Percentiles rank a stretch among this genome's conserved stretches.
Conservation (phyloP, 2,888 invertebrate genomes). For the Amaurobius ferox region DNA sequence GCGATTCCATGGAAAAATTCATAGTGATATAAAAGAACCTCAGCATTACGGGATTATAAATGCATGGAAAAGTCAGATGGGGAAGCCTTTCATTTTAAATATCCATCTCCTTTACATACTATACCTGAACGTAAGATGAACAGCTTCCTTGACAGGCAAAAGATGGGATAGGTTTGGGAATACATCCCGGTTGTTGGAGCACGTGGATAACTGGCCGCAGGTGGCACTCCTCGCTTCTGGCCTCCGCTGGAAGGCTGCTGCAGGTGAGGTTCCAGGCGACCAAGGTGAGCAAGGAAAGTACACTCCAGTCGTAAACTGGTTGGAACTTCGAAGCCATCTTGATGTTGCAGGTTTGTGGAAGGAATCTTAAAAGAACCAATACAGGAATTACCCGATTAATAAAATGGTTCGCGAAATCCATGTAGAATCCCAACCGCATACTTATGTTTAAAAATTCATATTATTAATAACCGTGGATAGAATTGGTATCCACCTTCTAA, state of each 20-base stretch:
- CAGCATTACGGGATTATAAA: too few species aligned
- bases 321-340: neutral
- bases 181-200: constrained; percentile 92
- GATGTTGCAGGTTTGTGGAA: neutral
- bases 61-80: too few species aligned
- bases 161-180: constrained; percentile 94
- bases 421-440: too few species aligned
- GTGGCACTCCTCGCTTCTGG: constrained; percentile 86
- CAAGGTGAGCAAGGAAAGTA: neutral
- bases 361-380: neutral
- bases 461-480: too few species aligned
- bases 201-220: constrained; percentile 94
- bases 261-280: neutral
- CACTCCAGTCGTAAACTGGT: neutral
- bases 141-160: constrained; percentile 95
- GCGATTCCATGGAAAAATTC: too few species aligned
- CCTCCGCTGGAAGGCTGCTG: neutral
- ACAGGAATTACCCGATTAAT: too few species aligned
- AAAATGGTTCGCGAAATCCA: too few species aligned
- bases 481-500: too few species aligned
- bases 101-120: too few species aligned
- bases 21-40: too few species aligned
- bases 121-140: constrained; percentile 92
- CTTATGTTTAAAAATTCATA: too few species aligned
- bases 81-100: too few species aligned